A percentile compares a stretch with the other conserved stretches of the same genome.
Evolutionary conservation across 1,140 invertebrate species (phyloP).

Genomic region (Muscidifurax raptorellus): DNA sequence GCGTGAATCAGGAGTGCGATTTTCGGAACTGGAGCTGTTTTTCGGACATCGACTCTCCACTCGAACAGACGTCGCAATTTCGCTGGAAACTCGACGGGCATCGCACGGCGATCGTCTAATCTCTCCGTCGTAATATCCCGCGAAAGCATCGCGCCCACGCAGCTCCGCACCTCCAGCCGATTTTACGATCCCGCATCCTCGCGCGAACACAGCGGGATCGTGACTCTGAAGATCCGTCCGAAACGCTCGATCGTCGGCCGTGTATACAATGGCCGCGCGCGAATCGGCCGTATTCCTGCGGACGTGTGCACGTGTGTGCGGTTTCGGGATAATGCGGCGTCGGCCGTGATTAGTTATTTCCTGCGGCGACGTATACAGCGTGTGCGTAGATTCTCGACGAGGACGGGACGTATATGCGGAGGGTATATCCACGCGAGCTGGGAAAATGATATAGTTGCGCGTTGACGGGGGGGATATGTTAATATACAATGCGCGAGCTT

Average conservation of each 20-base stretch:
- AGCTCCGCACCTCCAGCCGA: not conserved
- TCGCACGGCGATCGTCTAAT: no score
- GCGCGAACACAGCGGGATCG: not conserved
- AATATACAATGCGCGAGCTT: no score
- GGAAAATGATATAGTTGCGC: no score
- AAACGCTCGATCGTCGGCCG: no score
- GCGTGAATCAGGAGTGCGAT: not conserved
- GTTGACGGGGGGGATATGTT: no score
- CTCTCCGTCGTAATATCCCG: no score
- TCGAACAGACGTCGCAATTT: not conserved
- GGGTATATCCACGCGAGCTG: no score
- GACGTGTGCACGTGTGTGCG: not conserved
- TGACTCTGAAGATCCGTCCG: not conserved
- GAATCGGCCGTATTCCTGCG: not conserved
- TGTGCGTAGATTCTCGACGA: not conserved
- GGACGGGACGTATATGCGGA: not conserved
- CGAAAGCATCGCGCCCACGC: not conserved
- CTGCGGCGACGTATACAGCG: not conserved
- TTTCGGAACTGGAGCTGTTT: not conserved
- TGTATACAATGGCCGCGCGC: not conserved
- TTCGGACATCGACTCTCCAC: not conserved
- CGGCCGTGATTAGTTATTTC: constrained; percentile 43
- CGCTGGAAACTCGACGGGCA: no score
- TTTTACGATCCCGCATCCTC: not conserved
- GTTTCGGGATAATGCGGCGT: constrained; percentile 10